phyloP scores from a whole-genome alignment of 2,888 invertebrate species.

The Diogma glabrata region DNA sequence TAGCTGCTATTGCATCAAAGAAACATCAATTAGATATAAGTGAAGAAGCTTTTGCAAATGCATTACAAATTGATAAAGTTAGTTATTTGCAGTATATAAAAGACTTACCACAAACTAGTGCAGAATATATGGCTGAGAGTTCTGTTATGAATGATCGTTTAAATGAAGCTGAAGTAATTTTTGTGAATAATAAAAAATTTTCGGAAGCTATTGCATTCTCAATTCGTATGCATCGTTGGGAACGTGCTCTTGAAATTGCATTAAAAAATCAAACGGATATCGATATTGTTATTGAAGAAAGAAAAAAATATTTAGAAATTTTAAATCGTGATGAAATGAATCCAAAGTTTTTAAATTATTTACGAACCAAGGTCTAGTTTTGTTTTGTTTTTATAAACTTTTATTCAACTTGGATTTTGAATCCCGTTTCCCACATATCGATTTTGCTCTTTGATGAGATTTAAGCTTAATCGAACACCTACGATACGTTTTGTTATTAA shows the following conservation, averaged over 20 bases:
- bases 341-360: constrained; percentile 24
- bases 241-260: constrained; percentile 31
- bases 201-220: constrained; percentile 29
- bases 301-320: constrained; percentile 30
- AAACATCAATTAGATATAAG: constrained; percentile 78
- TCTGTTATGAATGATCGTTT: constrained; percentile 34
- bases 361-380: no score
- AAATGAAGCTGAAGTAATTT: constrained; percentile 35
- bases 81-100: constrained; percentile 72
- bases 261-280: constrained; percentile 28
- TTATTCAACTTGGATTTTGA: no score
- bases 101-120: constrained; percentile 27
- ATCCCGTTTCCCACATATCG: no score
- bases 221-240: constrained; percentile 36
- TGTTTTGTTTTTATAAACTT: no score
- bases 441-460: no score
- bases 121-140: constrained; percentile 37
- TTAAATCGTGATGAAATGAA: constrained; percentile 31
- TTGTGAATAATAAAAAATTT: constrained; percentile 32
- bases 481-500: no score
- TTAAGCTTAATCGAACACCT: no score
- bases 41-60: constrained; percentile 88
- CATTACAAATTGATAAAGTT: constrained; percentile 78
- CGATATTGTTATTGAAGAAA: constrained; percentile 27
- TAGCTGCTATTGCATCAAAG: constrained; percentile 84